Evolutionary conservation across 2,888 invertebrate genomes (phyloP), one percentile per base, ranked within the genome.

Genomic region (Brenthis daphne): DNA sequence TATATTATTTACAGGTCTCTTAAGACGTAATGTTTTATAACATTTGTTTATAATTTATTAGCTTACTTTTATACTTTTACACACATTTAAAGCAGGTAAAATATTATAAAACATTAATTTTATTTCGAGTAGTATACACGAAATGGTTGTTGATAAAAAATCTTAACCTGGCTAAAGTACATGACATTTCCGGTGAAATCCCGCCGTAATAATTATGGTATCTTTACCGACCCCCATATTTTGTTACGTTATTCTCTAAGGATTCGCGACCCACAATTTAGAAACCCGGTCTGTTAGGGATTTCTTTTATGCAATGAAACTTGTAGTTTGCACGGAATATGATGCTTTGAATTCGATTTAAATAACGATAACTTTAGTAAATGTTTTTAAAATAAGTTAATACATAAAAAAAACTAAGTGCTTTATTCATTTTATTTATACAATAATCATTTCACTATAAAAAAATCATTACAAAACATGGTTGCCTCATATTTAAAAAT

Each of bases 181-280:
- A 47, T 63, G 61, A 67, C 43, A 56, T 67, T 63, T 37, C 50
- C 50, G 55, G 60, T 43, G 55, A 63, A 67, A 67, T 63, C 63
- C 55, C 61, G 37, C n/a, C 61, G 43, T 67, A 57, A 63, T 67
- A 67, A 67, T 67, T 67, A 67, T 67, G 55, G 61, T 63, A 67
- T 67, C 67, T 61, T 57, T 43, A 57, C 56, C 56, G 67, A 63
- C 56, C 67, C 67, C 67, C 61, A 67, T 67, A 67, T 63, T 67
- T 67, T 67, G 63, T 67, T 67, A 57, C 67, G 63, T n/a, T 50
- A 50, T 67, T 56, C 67, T 67, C 67, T 67, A 67, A 60, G 67
- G 67, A 63, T 57, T 67, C 67, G 63, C 67, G 63, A 67, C 67
- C 67, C 43, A 63, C 67, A 67, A 56, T 67, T 61, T 61, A 63